Conservation (phyloP, 2,113 vertebrate species). For the Indri indri region DNA sequence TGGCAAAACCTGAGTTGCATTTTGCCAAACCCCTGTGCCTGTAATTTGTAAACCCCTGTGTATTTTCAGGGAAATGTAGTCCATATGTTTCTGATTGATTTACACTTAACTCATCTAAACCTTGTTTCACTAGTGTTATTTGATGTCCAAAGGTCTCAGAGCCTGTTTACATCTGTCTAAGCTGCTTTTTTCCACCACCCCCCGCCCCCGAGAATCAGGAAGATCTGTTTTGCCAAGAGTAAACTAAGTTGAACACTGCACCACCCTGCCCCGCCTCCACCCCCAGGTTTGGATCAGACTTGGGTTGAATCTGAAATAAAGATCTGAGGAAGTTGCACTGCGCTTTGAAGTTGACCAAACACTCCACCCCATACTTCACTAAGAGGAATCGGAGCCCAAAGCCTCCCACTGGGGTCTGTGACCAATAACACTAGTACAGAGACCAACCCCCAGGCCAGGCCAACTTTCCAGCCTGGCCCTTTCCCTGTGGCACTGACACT, state of each 20-base stretch:
- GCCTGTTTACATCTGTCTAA: constrained; percentile 74
- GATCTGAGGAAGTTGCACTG: constrained; percentile 35
- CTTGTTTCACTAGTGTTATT: constrained; percentile 75
- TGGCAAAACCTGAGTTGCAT: constrained; percentile 70
- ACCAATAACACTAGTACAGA: background rate
- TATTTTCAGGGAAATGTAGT: constrained; percentile 76
- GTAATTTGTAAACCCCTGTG: constrained; percentile 80
- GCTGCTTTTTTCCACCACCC: background rate
- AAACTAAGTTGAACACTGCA: constrained; percentile 43
- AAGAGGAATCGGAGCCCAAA: background rate
- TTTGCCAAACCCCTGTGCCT: constrained; percentile 72
- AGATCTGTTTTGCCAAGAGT: constrained; percentile 68
- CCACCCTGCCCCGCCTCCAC: background rate
- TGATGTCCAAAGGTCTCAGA: constrained; percentile 75
- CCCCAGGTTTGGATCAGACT: constrained; percentile 2
- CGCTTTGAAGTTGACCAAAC: constrained; percentile 61
- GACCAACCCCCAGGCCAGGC: background rate
- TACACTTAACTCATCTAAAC: constrained; percentile 77
- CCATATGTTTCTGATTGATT: constrained; percentile 80
- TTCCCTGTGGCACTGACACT: background rate
- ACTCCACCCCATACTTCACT: background rate
- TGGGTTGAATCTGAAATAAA: constrained; percentile 50
- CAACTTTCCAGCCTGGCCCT: background rate
- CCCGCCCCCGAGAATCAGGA: background rate
- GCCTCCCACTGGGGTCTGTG: background rate